Conservation (phyloP, 2,113 vertebrate species). For the Vulpes ferrilata region DNA sequence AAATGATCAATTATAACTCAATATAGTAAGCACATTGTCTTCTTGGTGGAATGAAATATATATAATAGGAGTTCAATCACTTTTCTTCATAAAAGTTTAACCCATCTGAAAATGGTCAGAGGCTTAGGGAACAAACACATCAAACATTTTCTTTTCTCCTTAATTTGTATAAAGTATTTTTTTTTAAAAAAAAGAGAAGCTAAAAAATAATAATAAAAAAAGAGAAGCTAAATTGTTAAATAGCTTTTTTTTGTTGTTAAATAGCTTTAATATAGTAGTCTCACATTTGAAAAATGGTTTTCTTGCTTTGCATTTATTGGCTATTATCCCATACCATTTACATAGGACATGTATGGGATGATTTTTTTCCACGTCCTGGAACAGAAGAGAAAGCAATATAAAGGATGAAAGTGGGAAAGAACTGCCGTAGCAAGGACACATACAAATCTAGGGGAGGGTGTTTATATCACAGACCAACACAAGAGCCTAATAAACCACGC, state of each 20-base stretch:
- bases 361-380: slow-evolving; percentile 44
- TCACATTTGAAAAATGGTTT: background rate
- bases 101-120: slow-evolving; percentile 21
- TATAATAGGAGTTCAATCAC: background rate
- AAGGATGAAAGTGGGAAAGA: slow-evolving; percentile 36
- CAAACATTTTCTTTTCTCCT: background rate
- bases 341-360: background rate
- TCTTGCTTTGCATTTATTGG: slow-evolving; percentile 41
- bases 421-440: background rate
- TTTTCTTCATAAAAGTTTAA: background rate
- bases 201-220: background rate
- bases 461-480: slow-evolving; percentile 46
- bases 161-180: background rate
- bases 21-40: background rate
- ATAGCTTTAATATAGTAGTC: background rate
- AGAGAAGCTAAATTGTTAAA: background rate
- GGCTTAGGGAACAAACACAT: background rate
- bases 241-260: background rate
- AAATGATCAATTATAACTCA: background rate
- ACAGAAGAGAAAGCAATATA: slow-evolving; percentile 7
- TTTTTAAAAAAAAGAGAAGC: background rate
- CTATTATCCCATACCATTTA: slow-evolving; percentile 8
- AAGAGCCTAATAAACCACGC: slow-evolving; percentile 55
- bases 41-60: background rate
- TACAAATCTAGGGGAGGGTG: slow-evolving; percentile 24